phyloP scores from a whole-genome alignment of 2,797 vertebrate genomes.

The Delichon dasypus region DNA sequence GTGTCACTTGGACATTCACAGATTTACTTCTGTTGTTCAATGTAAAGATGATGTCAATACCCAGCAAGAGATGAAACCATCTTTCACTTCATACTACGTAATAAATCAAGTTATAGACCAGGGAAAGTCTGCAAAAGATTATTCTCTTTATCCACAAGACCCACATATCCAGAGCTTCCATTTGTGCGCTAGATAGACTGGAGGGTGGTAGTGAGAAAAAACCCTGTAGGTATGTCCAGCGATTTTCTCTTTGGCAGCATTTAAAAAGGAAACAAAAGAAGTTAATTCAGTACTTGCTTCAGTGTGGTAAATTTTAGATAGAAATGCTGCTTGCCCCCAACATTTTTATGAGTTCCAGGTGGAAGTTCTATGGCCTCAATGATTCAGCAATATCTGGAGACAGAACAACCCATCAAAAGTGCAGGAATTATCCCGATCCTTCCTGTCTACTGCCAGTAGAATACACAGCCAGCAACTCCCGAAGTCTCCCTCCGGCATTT shows the following conservation, averaged over 20 bases:
- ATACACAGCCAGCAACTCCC: not conserved
- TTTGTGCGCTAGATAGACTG: not conserved
- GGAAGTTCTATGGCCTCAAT: not conserved
- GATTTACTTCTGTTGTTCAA: not conserved
- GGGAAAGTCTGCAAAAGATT: not conserved
- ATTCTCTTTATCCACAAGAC: not conserved
- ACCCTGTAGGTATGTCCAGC: not conserved
- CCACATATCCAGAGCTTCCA: not conserved
- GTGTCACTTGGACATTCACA: not conserved
- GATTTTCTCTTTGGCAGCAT: not conserved
- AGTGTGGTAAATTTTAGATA: not conserved
- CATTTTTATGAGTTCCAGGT: not conserved
- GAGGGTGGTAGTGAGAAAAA: not conserved
- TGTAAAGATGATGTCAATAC: not conserved
- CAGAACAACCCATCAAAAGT: not conserved
- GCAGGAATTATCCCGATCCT: not conserved
- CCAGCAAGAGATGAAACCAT: fast-evolving
- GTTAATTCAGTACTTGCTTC: not conserved
- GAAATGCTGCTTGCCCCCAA: not conserved
- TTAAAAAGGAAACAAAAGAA: not conserved
- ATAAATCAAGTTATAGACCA: not conserved
- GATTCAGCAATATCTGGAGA: not conserved
- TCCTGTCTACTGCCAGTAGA: not conserved
- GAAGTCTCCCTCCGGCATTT: not conserved
- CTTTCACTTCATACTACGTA: not conserved